Percentiles rank a stretch among this genome's conserved stretches.
These are phyloP conservation scores for Hemibagrus wyckioides DNA, from an alignment of 2,113 vertebrate species.

Conservation along the genomic window DNA sequence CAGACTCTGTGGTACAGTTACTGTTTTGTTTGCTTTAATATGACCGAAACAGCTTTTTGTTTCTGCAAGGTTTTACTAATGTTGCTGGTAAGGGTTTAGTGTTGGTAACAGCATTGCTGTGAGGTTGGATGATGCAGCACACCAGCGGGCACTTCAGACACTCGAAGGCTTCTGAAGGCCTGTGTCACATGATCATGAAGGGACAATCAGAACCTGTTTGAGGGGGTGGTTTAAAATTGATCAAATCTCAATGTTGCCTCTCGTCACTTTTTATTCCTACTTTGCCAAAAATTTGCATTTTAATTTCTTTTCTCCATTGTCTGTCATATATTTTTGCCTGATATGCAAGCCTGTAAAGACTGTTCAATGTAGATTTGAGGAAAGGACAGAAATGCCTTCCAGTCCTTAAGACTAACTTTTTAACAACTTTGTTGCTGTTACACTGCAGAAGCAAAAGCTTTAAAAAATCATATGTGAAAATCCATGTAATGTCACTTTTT, in stretches of 20 bases:
- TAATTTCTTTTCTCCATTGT: slow-evolving; percentile 62
- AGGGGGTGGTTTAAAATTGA: slow-evolving; percentile 68
- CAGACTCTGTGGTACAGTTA: slow-evolving; percentile 42
- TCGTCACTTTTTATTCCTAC: slow-evolving; percentile 79
- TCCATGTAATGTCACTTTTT: slow-evolving; percentile 68
- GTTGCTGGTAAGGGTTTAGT: slow-evolving; percentile 67
- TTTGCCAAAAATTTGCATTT: slow-evolving; percentile 72
- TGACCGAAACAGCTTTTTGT: slow-evolving; percentile 43
- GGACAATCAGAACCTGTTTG: slow-evolving; percentile 79
- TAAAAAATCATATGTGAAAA: slow-evolving; percentile 78
- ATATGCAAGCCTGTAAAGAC: slow-evolving; percentile 74
- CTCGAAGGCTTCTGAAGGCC: slow-evolving; percentile 74
- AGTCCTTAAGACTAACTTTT: slow-evolving; percentile 67
- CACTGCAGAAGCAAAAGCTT: slow-evolving; percentile 80
- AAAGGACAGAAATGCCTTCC: slow-evolving; percentile 68
- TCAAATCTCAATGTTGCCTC: slow-evolving; percentile 75
- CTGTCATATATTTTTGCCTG: slow-evolving; percentile 63
- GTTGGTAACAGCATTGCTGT: slow-evolving; percentile 58
- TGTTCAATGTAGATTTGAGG: slow-evolving; percentile 71
- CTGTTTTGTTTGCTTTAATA: slow-evolving; percentile 46
- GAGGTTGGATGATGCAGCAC: slow-evolving; percentile 56
- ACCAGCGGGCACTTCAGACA: slow-evolving; percentile 64
- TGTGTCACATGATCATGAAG: slow-evolving; percentile 76
- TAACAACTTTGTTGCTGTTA: slow-evolving; percentile 74
- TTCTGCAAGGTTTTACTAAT: slow-evolving; percentile 58